These are phyloP conservation scores for Calephelis nemesis DNA, from an alignment of 1,140 invertebrate species.

Conservation along the genomic window DNA sequence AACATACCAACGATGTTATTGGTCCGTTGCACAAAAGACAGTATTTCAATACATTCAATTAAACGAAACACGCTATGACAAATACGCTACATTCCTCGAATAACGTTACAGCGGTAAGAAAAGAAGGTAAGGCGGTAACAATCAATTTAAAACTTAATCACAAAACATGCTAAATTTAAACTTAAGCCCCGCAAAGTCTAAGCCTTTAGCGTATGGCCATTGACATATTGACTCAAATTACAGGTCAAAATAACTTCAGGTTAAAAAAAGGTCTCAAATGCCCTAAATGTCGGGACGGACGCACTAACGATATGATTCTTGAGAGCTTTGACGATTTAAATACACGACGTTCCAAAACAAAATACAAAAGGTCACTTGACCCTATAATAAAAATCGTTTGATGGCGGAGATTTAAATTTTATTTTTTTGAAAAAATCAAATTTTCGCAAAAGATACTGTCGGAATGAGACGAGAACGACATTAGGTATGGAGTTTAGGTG, in stretches of 20 bases:
- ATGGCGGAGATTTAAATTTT: slow-evolving; percentile 28
- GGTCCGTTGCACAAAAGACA: too few species aligned
- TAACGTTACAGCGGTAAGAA: too few species aligned
- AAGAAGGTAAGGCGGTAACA: too few species aligned
- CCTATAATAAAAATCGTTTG: slow-evolving; percentile 47
- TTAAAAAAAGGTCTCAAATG: not conserved
- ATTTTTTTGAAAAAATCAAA: slow-evolving; percentile 34
- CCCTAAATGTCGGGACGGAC: slow-evolving; percentile 25
- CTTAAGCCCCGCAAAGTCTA: not conserved
- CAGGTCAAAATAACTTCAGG: not conserved
- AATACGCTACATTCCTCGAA: too few species aligned
- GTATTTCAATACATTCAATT: too few species aligned
- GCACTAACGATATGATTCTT: slow-evolving; percentile 38
- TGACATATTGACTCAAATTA: slow-evolving; percentile 15
- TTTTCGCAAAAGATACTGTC: slow-evolving; percentile 45
- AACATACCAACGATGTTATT: too few species aligned
- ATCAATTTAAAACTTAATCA: too few species aligned
- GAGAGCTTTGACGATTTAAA: slow-evolving; percentile 31
- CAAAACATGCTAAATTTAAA: too few species aligned
- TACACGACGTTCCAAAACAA: slow-evolving; percentile 23
- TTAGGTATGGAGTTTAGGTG: slow-evolving; percentile 52
- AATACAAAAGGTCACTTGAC: slow-evolving; percentile 34
- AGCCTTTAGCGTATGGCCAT: not conserved
- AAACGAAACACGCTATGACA: too few species aligned
- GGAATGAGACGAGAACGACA: slow-evolving; percentile 40